Evolutionary conservation across 2,113 vertebrate genomes (phyloP).

Genomic region (Aegotheles bennettii): DNA sequence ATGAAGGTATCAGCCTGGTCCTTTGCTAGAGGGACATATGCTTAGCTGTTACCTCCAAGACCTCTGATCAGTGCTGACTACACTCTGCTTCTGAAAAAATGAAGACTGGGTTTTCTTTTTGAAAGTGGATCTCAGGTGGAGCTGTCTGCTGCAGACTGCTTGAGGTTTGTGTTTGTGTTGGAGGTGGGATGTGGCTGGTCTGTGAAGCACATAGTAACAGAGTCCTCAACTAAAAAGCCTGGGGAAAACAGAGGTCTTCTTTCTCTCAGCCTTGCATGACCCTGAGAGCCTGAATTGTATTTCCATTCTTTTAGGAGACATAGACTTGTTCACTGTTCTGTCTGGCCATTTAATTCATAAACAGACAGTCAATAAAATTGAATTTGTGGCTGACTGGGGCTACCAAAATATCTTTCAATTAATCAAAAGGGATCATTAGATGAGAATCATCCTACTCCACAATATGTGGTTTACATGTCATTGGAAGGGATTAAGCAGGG

Average conservation of each 20-base stretch:
- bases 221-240: not conserved
- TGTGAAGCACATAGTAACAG: not conserved
- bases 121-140: not conserved
- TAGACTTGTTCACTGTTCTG: not conserved
- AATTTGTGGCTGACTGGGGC: not conserved
- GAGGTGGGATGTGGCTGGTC: not conserved
- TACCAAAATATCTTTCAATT: conserved; percentile 18
- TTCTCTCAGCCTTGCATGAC: not conserved
- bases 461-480: not conserved
- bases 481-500: not conserved
- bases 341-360: not conserved
- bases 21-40: not conserved
- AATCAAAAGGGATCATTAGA: not conserved
- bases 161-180: not conserved
- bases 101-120: not conserved
- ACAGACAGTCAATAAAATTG: conserved; percentile 22
- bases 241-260: not conserved
- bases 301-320: not conserved
- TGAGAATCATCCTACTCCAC: not conserved
- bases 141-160: not conserved
- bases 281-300: not conserved
- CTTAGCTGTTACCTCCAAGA: not conserved
- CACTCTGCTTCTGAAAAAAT: not conserved
- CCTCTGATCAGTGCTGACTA: not conserved
- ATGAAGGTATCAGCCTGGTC: not conserved